These are phyloP conservation scores for Pelecanus crispus DNA, from an alignment of 2,113 vertebrate genomes.

Conservation along the genomic window DNA sequence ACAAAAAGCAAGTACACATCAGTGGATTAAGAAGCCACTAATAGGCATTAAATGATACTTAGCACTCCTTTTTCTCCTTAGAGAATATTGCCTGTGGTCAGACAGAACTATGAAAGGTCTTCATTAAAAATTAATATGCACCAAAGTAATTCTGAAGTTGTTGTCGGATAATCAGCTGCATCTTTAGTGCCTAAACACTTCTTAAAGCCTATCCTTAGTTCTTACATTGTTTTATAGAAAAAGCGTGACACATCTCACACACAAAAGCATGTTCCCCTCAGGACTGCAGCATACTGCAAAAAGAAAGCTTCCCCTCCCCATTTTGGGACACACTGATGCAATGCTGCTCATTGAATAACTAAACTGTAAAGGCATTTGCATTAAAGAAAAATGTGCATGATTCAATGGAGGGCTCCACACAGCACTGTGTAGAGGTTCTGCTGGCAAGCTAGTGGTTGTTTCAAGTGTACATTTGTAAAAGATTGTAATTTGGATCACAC, in stretches of 20 bases:
- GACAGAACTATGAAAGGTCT: not conserved
- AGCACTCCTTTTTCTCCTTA: not conserved
- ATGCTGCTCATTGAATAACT: not conserved
- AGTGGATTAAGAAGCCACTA: not conserved
- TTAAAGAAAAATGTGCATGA: not conserved
- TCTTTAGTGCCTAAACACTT: not conserved
- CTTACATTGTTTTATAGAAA: not conserved
- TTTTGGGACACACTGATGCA: not conserved
- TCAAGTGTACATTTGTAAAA: not conserved
- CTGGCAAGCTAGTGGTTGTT: not conserved
- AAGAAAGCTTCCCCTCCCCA: not conserved
- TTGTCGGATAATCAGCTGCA: not conserved
- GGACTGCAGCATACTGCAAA: not conserved
- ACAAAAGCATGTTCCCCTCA: not conserved
- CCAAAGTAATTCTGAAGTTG: not conserved
- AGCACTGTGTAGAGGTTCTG: not conserved
- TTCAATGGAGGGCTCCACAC: not conserved
- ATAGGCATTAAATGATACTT: not conserved
- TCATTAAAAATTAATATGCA: not conserved
- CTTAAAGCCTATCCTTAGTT: not conserved
- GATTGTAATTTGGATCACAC: not conserved
- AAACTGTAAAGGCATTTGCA: not conserved
- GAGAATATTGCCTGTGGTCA: not conserved
- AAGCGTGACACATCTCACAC: not conserved
- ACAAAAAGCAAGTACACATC: not conserved